These are phyloP conservation scores for Mystacornis crossleyi DNA, from an alignment of 2,113 vertebrate genomes.

Conservation along the genomic window DNA sequence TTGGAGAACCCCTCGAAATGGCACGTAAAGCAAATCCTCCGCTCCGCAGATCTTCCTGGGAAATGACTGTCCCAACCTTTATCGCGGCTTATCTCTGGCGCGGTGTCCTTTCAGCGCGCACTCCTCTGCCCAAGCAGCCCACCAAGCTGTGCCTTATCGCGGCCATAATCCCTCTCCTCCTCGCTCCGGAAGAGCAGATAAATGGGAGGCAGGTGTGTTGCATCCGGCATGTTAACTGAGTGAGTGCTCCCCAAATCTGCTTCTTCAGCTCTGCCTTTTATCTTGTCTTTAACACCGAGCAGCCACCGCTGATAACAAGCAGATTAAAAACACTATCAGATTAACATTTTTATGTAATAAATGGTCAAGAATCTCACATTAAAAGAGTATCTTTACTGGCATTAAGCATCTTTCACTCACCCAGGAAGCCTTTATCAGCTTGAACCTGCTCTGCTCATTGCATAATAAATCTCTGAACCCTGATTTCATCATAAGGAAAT, in stretches of 20 bases:
- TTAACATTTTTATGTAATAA: slow-evolving; percentile 71
- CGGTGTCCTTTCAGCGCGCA: neutral
- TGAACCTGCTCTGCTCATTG: slow-evolving; percentile 59
- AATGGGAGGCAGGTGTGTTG: slow-evolving; percentile 34
- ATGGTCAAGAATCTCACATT: slow-evolving; percentile 66
- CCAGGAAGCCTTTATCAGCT: slow-evolving; percentile 71
- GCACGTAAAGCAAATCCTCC: neutral
- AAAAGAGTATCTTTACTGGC: slow-evolving; percentile 64
- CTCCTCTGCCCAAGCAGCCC: neutral
- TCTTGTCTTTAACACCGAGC: slow-evolving; percentile 42
- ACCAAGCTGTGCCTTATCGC: neutral
- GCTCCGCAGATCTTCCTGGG: neutral
- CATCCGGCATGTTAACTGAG: neutral
- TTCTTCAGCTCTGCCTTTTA: slow-evolving; percentile 52
- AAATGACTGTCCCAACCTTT: neutral
- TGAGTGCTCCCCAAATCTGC: slow-evolving; percentile 19
- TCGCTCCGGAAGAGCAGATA: slow-evolving; percentile 22
- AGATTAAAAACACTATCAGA: slow-evolving; percentile 72
- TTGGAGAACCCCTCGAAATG: neutral
- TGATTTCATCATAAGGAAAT: slow-evolving; percentile 64
- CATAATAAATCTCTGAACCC: slow-evolving; percentile 44
- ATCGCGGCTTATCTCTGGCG: fast-evolving
- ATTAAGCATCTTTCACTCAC: slow-evolving; percentile 69
- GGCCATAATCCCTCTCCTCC: neutral
- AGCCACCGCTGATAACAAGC: slow-evolving; percentile 53